These are phyloP conservation scores for Dicentrarchus labrax DNA, from an alignment of 2,113 vertebrate species.

Conservation along the genomic window DNA sequence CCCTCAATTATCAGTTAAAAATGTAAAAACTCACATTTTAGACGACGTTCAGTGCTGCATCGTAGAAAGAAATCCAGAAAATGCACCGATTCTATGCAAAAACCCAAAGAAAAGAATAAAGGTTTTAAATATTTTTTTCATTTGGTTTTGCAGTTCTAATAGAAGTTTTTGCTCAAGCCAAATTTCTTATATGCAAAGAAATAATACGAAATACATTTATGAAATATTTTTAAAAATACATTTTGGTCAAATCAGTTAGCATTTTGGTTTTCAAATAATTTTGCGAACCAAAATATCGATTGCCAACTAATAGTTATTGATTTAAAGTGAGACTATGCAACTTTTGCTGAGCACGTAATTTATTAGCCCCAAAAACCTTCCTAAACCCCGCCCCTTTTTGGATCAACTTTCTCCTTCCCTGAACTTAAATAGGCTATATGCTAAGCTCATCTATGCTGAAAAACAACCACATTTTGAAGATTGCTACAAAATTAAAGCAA, in stretches of 20 bases:
- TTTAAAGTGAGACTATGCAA: conserved; percentile 55
- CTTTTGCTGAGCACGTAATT: conserved; percentile 15
- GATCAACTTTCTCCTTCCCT: too few species aligned
- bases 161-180: background rate
- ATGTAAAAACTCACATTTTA: background rate
- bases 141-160: background rate
- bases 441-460: too few species aligned
- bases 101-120: conserved; percentile 34
- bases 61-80: conserved; percentile 6
- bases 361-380: too few species aligned
- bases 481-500: too few species aligned
- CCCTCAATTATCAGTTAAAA: background rate
- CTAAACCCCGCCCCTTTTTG: too few species aligned
- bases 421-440: too few species aligned
- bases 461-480: too few species aligned
- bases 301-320: background rate
- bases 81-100: conserved; percentile 51
- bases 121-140: background rate
- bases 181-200: conserved; percentile 50
- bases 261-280: conserved; percentile 22
- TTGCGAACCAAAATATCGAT: conserved; percentile 15
- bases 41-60: conserved; percentile 36
- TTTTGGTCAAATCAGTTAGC: background rate
- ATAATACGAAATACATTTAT: conserved; percentile 27
- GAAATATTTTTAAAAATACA: background rate